Percentiles rank a stretch among this genome's conserved stretches.
phyloP scores from a whole-genome alignment of 2,113 vertebrate species.

The Serinus canaria region DNA sequence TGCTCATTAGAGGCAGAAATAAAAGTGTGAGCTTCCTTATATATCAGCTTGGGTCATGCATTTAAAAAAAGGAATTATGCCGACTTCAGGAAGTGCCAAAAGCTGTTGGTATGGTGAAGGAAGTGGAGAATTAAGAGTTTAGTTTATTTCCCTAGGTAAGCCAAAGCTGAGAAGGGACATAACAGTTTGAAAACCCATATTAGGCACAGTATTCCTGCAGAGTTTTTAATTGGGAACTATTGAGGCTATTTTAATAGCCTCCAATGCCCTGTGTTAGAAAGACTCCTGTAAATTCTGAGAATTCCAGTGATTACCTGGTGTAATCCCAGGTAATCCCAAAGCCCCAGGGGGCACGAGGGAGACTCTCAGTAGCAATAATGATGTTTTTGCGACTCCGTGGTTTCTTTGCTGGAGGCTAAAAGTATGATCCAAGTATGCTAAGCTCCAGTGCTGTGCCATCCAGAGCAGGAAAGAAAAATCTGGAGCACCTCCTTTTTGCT shows the following conservation, averaged over 20 bases:
- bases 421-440: neutral
- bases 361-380: neutral
- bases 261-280: rapidly evolving
- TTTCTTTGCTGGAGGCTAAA: slow-evolving; percentile 28
- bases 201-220: neutral
- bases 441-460: neutral
- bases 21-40: neutral
- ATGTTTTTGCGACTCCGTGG: neutral
- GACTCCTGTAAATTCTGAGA: neutral
- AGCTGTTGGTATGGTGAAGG: neutral
- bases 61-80: neutral
- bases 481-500: slow-evolving; percentile 9
- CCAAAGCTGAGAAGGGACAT: neutral
- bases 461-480: neutral
- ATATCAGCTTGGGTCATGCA: neutral
- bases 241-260: too few species aligned
- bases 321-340: neutral
- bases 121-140: neutral
- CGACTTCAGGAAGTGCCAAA: neutral
- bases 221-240: neutral
- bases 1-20: neutral
- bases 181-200: neutral
- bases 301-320: neutral
- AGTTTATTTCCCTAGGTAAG: neutral
- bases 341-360: neutral